These are phyloP conservation scores for Aythya fuligula DNA, from an alignment of 2,797 vertebrate genomes.

Conservation along the genomic window DNA sequence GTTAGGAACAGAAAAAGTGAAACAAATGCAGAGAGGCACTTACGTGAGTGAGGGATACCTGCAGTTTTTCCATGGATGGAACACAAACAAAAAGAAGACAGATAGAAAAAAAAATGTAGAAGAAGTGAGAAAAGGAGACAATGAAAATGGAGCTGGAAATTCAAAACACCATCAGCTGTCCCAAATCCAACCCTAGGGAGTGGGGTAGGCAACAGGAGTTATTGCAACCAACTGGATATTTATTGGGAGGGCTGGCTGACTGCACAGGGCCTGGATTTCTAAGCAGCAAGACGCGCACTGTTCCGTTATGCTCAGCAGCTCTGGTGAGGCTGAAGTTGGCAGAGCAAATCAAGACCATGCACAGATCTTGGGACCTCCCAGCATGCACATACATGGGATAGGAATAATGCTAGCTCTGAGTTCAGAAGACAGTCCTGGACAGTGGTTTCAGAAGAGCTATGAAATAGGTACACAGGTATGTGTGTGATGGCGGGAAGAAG, in stretches of 20 bases:
- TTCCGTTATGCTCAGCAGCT: not conserved
- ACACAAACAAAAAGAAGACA: constrained; percentile 85
- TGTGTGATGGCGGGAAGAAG: not conserved
- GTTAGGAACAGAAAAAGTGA: constrained; percentile 55
- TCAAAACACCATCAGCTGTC: constrained; percentile 19
- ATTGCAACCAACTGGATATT: not conserved
- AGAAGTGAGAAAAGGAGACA: constrained; percentile 72
- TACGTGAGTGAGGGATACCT: constrained; percentile 90
- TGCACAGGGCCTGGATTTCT: not conserved
- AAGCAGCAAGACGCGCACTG: not conserved
- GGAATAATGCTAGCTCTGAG: not conserved
- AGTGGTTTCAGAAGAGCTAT: not conserved
- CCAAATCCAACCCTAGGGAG: not conserved
- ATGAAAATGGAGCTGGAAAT: constrained; percentile 66
- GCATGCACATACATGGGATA: not conserved
- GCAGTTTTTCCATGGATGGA: constrained; percentile 87
- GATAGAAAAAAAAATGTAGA: constrained; percentile 81
- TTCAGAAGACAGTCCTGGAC: not conserved
- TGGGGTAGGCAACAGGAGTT: not conserved
- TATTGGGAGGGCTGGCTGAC: not conserved
- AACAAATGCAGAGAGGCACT: constrained; percentile 82
- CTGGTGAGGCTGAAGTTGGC: not conserved
- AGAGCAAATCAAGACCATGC: not conserved
- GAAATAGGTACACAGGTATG: not conserved
- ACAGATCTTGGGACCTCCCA: not conserved